These are phyloP conservation scores for Casuarius casuarius DNA, from an alignment of 2,113 vertebrate genomes.

Conservation along the genomic window DNA sequence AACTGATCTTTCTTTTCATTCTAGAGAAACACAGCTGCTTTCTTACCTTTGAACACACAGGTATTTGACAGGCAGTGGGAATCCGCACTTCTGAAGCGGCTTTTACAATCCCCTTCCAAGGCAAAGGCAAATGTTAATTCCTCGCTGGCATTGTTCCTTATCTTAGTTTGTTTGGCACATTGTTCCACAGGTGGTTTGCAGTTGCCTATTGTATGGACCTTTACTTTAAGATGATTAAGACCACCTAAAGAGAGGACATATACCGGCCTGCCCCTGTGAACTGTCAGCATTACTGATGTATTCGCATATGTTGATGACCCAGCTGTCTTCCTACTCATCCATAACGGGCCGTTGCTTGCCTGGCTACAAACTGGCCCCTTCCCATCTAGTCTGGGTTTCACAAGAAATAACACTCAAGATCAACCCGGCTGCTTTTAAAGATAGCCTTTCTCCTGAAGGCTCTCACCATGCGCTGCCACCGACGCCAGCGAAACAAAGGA, in stretches of 20 bases:
- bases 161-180: neutral
- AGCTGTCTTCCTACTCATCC: neutral
- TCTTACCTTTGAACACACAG: neutral
- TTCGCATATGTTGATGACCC: neutral
- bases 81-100: neutral
- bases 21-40: neutral
- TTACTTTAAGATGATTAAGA: neutral
- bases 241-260: neutral
- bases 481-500: neutral
- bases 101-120: neutral
- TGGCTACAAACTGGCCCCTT: neutral
- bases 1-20: neutral
- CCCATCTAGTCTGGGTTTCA: neutral
- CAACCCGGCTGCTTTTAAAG: constrained; percentile 10
- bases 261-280: neutral
- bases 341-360: neutral
- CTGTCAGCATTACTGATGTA: neutral
- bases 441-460: neutral
- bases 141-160: neutral
- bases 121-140: neutral
- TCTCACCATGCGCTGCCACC: neutral
- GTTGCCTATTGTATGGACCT: neutral
- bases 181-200: neutral
- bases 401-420: neutral
- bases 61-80: neutral